A percentile compares a stretch with the other conserved stretches of the same genome.
Conservation (phyloP, 2,113 vertebrate species). For the Hypomesus transpacificus region DNA sequence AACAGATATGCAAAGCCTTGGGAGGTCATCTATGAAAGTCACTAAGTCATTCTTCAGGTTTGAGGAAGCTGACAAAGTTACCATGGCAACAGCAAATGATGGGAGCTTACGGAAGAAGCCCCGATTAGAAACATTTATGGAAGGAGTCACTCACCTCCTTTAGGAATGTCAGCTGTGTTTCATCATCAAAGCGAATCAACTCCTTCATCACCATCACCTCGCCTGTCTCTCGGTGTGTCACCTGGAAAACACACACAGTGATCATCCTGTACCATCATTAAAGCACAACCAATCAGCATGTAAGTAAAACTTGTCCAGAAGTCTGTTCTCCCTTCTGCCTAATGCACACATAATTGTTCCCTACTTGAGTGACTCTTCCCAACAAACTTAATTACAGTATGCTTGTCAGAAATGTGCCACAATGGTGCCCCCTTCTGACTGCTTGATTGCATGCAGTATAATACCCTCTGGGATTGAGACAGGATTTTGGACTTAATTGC, state of each 20-base stretch:
- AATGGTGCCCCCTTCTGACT: conserved; percentile 51
- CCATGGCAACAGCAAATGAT: neutral
- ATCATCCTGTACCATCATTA: neutral
- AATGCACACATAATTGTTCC: neutral
- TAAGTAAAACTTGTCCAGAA: neutral
- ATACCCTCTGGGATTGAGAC: neutral
- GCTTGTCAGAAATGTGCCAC: neutral
- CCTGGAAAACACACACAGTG: conserved; percentile 63
- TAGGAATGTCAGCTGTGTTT: conserved; percentile 92
- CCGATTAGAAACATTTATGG: neutral
- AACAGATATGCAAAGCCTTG: too few relatives aligned
- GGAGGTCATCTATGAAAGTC: too few relatives aligned
- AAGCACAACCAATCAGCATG: too few relatives aligned
- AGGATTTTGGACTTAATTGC: too few relatives aligned
- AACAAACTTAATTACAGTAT: neutral
- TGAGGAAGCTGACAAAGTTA: too few relatives aligned
- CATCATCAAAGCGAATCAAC: conserved; percentile 93
- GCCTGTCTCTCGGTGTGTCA: conserved; percentile 90
- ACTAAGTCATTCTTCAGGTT: too few relatives aligned
- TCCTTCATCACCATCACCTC: conserved; percentile 99
- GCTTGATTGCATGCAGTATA: conserved; percentile 8
- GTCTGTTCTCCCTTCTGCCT: conserved; percentile 1
- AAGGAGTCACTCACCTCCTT: conserved; percentile 79
- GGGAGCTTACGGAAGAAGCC: neutral
- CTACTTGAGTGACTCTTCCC: conserved; percentile 1